Evolutionary conservation across 1,140 invertebrate genomes (phyloP).

Genomic region (Arctopsyche grandis): DNA sequence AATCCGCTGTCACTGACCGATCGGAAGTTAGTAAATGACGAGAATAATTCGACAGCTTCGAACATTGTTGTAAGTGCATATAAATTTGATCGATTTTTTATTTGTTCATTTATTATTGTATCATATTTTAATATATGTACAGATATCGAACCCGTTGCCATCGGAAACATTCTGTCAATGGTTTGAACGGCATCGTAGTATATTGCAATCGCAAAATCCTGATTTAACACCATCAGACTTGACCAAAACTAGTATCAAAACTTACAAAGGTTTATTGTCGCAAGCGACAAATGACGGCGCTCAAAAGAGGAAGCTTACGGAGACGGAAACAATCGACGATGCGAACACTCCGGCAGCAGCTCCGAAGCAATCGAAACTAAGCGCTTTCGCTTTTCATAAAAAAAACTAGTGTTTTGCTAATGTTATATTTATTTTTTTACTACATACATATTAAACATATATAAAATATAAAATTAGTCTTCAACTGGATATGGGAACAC

Average conservation of each 20-base stretch:
- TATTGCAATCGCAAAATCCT: conserved; percentile 67
- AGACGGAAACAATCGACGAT: conserved; percentile 50
- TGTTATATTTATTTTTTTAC: not conserved
- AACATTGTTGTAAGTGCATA: not conserved
- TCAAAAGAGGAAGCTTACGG: conserved; percentile 60
- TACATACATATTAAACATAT: not conserved
- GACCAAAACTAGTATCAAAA: conserved; percentile 65
- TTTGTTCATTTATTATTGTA: too few relatives aligned
- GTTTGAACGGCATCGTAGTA: conserved; percentile 67
- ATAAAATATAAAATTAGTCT: conserved; percentile 7
- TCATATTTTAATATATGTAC: not conserved
- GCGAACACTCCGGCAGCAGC: conserved; percentile 54
- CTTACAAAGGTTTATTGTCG: conserved; percentile 64
- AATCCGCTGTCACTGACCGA: conserved; percentile 63
- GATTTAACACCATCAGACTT: conserved; percentile 66
- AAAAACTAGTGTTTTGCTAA: conserved; percentile 48
- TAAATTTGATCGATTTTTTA: not conserved
- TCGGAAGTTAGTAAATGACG: conserved; percentile 60
- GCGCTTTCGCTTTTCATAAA: conserved; percentile 64
- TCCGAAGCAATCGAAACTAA: conserved; percentile 64
- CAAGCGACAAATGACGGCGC: conserved; percentile 45
- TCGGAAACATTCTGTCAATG: conserved; percentile 68
- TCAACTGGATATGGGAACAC: conserved; percentile 57
- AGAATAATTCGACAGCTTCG: conserved; percentile 27
- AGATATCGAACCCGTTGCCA: conserved; percentile 35